Evolutionary conservation across 2,888 invertebrate genomes (phyloP).

Genomic region (Hydrotaea diabolus): DNA sequence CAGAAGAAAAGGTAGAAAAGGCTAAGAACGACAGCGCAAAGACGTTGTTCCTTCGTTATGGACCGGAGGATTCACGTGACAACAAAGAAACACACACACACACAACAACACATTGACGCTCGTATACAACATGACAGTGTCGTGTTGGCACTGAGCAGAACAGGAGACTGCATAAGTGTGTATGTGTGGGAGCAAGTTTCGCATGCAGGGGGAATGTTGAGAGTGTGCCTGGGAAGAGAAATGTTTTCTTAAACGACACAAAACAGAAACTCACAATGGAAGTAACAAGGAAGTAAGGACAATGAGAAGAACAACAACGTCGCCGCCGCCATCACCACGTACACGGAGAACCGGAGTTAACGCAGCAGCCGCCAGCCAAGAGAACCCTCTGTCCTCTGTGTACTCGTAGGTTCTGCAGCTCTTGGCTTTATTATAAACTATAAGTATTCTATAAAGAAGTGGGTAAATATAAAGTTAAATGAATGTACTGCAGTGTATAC

Average conservation of each 20-base stretch:
- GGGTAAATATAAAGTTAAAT: slow-evolving; percentile 66
- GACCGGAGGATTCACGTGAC: slow-evolving; percentile 23
- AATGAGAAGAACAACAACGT: slow-evolving; percentile 32
- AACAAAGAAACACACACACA: slow-evolving; percentile 16
- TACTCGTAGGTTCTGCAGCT: slow-evolving; percentile 34
- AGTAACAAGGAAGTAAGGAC: slow-evolving; percentile 55
- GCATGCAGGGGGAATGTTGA: slow-evolving; percentile 7
- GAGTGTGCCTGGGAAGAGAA: slow-evolving; percentile 40
- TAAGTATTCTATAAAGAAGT: slow-evolving; percentile 67
- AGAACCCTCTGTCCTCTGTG: slow-evolving; percentile 5
- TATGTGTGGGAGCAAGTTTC: background rate
- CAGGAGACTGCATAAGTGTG: background rate
- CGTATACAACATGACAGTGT: slow-evolving; percentile 2
- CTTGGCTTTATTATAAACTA: slow-evolving; percentile 65
- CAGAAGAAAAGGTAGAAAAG: slow-evolving; percentile 28
- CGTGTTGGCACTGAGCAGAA: slow-evolving; percentile 10
- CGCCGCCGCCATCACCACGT: slow-evolving; percentile 30
- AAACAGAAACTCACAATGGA: slow-evolving; percentile 43
- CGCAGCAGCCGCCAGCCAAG: slow-evolving; percentile 31
- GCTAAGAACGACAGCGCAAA: slow-evolving; percentile 3
- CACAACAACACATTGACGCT: background rate
- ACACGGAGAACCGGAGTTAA: slow-evolving; percentile 20
- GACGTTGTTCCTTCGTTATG: slow-evolving; percentile 16
- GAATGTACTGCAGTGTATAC: slow-evolving; percentile 48
- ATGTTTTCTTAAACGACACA: slow-evolving; percentile 66